These are phyloP conservation scores for Liodrosophila aerea DNA, from an alignment of 2,888 invertebrate genomes.

Conservation along the genomic window DNA sequence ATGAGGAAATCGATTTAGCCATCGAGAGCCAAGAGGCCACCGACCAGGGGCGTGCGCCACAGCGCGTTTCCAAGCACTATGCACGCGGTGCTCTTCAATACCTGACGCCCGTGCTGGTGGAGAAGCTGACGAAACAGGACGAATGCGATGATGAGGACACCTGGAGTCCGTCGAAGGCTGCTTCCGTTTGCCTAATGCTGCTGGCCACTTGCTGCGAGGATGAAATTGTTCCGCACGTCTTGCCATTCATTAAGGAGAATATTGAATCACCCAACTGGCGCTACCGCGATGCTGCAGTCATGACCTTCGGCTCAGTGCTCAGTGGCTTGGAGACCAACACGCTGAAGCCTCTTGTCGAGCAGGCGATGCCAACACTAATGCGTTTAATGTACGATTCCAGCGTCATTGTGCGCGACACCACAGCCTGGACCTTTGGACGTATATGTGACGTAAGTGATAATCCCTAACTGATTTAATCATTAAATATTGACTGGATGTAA, in stretches of 20 bases:
- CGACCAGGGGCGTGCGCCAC: conserved; percentile 96
- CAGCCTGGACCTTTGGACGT: conserved; percentile 98
- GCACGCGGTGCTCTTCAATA: conserved; percentile 98
- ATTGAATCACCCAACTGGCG: conserved; percentile 97
- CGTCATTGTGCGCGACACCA: conserved; percentile 97
- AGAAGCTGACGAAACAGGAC: conserved; percentile 97
- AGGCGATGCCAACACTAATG: conserved; percentile 98
- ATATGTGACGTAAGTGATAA: conserved; percentile 90
- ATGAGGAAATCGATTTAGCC: conserved; percentile 98
- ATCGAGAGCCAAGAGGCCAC: conserved; percentile 97
- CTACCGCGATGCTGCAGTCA: conserved; percentile 96
- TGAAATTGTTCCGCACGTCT: conserved; percentile 95
- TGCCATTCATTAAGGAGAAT: conserved; percentile 97
- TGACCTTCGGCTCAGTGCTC: conserved; percentile 98
- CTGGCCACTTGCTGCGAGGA: conserved; percentile 98
- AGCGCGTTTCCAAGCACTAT: conserved; percentile 96
- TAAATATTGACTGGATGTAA: not conserved
- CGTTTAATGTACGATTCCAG: conserved; percentile 96
- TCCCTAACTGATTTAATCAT: not conserved
- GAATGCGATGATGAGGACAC: conserved; percentile 99
- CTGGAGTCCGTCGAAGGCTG: conserved; percentile 99
- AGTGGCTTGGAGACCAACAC: conserved; percentile 95
- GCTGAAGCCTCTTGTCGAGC: conserved; percentile 95
- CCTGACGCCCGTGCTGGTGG: conserved; percentile 96
- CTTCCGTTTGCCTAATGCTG: conserved; percentile 99